phyloP scores from a whole-genome alignment of 2,888 invertebrate species.

The Abrostola triplasia region DNA sequence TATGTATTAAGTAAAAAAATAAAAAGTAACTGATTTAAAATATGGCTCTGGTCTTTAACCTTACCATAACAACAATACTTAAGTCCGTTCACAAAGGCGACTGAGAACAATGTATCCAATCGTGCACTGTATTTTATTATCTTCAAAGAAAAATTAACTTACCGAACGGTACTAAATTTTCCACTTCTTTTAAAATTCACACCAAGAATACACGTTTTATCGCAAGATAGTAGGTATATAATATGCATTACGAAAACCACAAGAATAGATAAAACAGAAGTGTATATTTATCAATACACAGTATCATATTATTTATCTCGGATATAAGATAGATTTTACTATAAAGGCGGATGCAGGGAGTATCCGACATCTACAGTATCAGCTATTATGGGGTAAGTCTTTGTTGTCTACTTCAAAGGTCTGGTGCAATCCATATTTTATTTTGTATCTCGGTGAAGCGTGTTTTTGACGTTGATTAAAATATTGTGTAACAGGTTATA shows the following conservation, averaged over 20 bases:
- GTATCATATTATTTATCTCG: constrained; percentile 44
- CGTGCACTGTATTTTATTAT: too few species aligned
- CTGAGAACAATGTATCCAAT: too few species aligned
- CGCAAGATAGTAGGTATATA: not conserved
- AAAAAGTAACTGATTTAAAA: too few species aligned
- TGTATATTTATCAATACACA: constrained; percentile 3
- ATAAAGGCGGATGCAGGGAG: constrained; percentile 32
- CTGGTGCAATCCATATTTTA: not conserved
- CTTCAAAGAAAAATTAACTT: too few species aligned
- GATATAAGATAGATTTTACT: constrained; percentile 48
- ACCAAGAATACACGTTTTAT: not conserved
- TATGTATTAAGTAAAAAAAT: too few species aligned
- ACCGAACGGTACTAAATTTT: not conserved
- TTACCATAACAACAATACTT: too few species aligned
- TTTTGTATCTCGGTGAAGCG: not conserved
- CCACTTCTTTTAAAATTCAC: not conserved
- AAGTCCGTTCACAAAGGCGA: too few species aligned
- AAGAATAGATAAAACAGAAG: constrained; percentile 42
- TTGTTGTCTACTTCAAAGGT: not conserved
- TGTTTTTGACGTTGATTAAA: not conserved
- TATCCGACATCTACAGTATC: constrained; percentile 10
- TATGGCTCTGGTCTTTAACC: too few species aligned
- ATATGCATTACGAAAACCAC: constrained; percentile 9
- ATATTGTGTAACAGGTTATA: not conserved
- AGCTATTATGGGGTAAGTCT: constrained; percentile 42